Evolutionary conservation across 2,797 vertebrate species (phyloP), one percentile per base, ranked within the genome.

Genomic region (Notolabrus celidotus): DNA sequence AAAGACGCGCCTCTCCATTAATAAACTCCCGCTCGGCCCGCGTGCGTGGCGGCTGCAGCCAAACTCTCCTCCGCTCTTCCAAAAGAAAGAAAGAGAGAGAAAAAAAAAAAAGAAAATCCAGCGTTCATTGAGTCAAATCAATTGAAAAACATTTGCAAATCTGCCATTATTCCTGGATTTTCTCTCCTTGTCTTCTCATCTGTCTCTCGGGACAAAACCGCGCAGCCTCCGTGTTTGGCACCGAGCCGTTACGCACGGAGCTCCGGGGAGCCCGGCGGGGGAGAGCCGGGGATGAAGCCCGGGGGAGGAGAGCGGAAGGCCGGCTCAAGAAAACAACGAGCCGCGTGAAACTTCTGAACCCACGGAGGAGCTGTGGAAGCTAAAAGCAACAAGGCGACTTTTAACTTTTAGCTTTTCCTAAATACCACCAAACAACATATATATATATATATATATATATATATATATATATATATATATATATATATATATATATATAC

Each of bases 91-190:
- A 53, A 71, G 33, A 56, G 36, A 41, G 14, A 19, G 17, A 20
- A 19, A 54, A 45, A 45, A 12, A 29, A 23, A n/a, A 67, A 38
- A 64, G 43, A 71, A 53, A 77, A 57, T 45, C 90, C 89, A 82
- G 89, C 92, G 88, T 93, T 94, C 93, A 93, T 92, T 94, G 91
- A 94, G 86, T 92, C 92, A 92, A 53, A 92, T 88, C 93, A 90
- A 92, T 94, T 93, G 91, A 94, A 93, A 91, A 94, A 95, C 94
- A 94, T 94, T 94, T 92, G 91, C 92, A 93, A 86, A 94, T 94
- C 92, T 91, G 22, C 92, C 84, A 94, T 96, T 95, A 94, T 96
- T 92, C 89, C 67, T 36, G 91, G 92, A 93, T 94, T 93, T 93
- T 92, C 81, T 81, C 91, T 91, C 84, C 65, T 87, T 47, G 91